Base-by-base conservation (phyloP, 2,888 invertebrate species). In the Argyresthia goedartella region DNA sequence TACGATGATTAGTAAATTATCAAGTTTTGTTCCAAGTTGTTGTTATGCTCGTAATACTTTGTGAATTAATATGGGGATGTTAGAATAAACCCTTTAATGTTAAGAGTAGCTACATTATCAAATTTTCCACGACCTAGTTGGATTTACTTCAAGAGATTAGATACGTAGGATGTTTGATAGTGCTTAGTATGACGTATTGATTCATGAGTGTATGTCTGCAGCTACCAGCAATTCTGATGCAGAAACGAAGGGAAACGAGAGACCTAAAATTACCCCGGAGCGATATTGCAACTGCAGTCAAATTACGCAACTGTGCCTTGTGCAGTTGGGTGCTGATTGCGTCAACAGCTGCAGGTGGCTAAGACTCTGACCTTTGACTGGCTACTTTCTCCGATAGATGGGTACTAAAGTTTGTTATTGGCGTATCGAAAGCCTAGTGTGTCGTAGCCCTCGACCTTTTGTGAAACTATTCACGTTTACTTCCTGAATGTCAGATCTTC, bases 281-380 rank as follows among this genome's bases (percentile, higher is more conserved):
- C 44, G 9, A 33, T n/a, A 33, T 25, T 11, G 16, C 46, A 16
- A 16, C 46, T 46, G 46, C 46, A 46, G n/a, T 16, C 25, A n/a
- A 46, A 11, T 46, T 25, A n/a, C 46, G 33, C 25, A 46, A 46
- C 25, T 46, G n/a, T n/a, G n/a, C 11, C 25, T 16, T 16, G 15
- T 16, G 46, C 25, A 46, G 25, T 46, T 46, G n/a, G 46, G 46
- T 46, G 15, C 11, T 1, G 46, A 46, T 46, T 46, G 46, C 46
- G 25, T 46, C 16, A 46, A 53, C 25, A 25, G 25, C 54, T 52
- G 52, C 53, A 53, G 46, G 47, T 47, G 39, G n/a, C 46, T 53
- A 54, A 33, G 50, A 14, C 54, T 53, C 11, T 55, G 56, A 36
- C 53, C 54, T 55, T 55, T 53, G 45, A 50, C 56, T 54, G 1